Conservation (phyloP, 2,888 invertebrate species). For the Dioctria linearis region DNA sequence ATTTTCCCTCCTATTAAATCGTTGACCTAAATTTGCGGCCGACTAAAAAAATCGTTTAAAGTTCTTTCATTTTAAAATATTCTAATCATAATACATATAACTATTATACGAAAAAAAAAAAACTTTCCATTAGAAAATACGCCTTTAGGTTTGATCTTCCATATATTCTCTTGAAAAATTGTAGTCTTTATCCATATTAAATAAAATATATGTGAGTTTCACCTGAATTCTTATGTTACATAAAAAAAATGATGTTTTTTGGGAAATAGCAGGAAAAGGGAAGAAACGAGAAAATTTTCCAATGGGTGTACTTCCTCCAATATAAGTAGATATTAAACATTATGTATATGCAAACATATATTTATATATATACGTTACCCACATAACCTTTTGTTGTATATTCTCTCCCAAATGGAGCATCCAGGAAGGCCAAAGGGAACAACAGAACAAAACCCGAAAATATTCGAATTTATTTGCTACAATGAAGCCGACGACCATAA, state of each 20-base stretch:
- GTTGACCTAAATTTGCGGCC: too few species aligned
- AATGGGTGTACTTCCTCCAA: not conserved
- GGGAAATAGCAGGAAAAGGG: not conserved
- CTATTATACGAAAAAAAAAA: too few species aligned
- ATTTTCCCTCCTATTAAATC: too few species aligned
- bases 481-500: slow-evolving; percentile 45
- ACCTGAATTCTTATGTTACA: slow-evolving; percentile 1
- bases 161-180: not conserved
- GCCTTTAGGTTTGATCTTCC: too few species aligned
- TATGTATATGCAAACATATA: too few species aligned
- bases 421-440: not conserved
- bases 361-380: too few species aligned
- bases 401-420: slow-evolving; percentile 19
- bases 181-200: too few species aligned
- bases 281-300: not conserved
- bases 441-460: slow-evolving; percentile 42
- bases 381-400: not conserved
- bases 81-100: too few species aligned
- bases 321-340: not conserved
- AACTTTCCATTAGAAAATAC: too few species aligned
- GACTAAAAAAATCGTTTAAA: too few species aligned
- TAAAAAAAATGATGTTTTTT: not conserved
- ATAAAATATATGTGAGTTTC: not conserved
- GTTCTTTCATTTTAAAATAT: too few species aligned
- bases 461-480: slow-evolving; percentile 44